A percentile compares a stretch with the other conserved stretches of the same genome.
Conservation (phyloP, 2,888 invertebrate species). For the Himalopsyche tibetana region DNA sequence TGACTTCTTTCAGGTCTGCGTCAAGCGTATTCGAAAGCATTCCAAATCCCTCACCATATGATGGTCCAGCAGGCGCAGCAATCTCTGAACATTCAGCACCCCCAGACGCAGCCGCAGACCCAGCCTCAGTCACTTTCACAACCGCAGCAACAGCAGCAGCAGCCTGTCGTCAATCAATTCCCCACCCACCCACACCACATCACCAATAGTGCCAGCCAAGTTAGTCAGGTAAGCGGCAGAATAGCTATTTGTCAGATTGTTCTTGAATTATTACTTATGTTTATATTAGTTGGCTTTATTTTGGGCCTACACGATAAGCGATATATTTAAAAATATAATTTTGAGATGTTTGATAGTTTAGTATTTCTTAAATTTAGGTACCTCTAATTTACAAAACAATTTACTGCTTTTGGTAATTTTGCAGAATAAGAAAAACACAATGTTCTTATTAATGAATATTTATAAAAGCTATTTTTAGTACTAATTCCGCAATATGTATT, state of each 20-base stretch:
- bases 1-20: conserved; percentile 48
- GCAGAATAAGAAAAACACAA: too few relatives aligned
- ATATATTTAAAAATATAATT: too few relatives aligned
- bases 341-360: too few relatives aligned
- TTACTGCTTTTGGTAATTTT: too few relatives aligned
- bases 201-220: conserved; percentile 63
- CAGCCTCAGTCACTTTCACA: conserved; percentile 66
- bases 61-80: conserved; percentile 42
- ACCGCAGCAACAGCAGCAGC: conserved; percentile 63
- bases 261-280: too few relatives aligned
- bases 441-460: too few relatives aligned
- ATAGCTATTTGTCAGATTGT: not conserved
- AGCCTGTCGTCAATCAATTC: conserved; percentile 48
- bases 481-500: too few relatives aligned
- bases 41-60: conserved; percentile 56
- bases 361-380: too few relatives aligned
- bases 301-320: too few relatives aligned
- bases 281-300: too few relatives aligned
- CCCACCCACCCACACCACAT: conserved; percentile 45
- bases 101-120: conserved; percentile 64
- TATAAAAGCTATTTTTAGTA: too few relatives aligned
- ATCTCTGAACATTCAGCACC: conserved; percentile 66
- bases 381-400: too few relatives aligned
- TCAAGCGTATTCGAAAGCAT: conserved; percentile 63
- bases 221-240: conserved; percentile 58